phyloP scores from a whole-genome alignment of 2,888 invertebrate genomes.

The Patella pellucida region DNA sequence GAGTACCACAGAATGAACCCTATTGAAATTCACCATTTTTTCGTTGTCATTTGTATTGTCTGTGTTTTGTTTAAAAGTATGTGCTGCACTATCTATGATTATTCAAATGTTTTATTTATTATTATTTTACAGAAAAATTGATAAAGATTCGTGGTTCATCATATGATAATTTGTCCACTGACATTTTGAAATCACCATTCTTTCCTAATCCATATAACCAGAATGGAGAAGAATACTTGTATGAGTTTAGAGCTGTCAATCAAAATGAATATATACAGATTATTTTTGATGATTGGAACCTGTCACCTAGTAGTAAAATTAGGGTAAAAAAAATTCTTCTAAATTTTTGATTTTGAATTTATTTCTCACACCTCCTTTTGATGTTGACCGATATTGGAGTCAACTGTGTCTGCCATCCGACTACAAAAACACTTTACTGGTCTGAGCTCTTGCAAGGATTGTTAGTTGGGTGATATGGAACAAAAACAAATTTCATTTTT shows the following conservation, averaged over 20 bases:
- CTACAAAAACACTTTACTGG: too few relatives aligned
- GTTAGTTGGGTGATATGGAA: too few relatives aligned
- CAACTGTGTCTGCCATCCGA: too few relatives aligned
- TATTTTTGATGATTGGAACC: slow-evolving; percentile 51
- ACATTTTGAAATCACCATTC: slow-evolving; percentile 39
- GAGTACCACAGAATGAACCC: too few relatives aligned
- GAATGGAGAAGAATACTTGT: slow-evolving; percentile 45
- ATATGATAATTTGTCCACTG: neutral
- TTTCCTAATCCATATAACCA: slow-evolving; percentile 45
- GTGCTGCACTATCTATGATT: too few relatives aligned
- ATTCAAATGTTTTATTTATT: neutral
- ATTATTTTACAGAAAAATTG: slow-evolving; percentile 12
- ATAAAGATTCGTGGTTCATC: slow-evolving; percentile 12
- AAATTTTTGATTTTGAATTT: neutral
- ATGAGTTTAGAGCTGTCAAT: slow-evolving; percentile 32
- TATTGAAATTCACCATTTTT: too few relatives aligned
- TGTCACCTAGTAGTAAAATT: slow-evolving; percentile 28
- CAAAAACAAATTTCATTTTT: too few relatives aligned
- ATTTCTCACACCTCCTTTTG: neutral
- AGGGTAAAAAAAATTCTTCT: slow-evolving; percentile 14
- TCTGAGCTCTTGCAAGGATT: too few relatives aligned
- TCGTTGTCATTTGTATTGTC: too few relatives aligned
- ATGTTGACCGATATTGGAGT: too few relatives aligned
- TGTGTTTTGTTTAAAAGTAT: too few relatives aligned
- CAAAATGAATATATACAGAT: slow-evolving; percentile 36